These are phyloP conservation scores for Syrrhaptes paradoxus DNA, from an alignment of 2,113 vertebrate genomes.

Conservation along the genomic window DNA sequence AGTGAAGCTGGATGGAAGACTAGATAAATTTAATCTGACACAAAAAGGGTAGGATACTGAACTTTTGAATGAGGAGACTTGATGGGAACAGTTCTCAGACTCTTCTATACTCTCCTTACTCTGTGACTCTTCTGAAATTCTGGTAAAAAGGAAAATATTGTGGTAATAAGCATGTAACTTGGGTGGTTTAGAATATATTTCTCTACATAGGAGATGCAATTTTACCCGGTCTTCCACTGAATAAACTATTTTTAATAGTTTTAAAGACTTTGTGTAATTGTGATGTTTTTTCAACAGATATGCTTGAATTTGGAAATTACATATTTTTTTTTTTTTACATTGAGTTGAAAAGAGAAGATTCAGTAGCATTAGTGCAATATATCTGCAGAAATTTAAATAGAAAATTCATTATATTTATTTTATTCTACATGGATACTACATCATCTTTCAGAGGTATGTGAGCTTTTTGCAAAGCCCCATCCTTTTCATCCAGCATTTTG, in stretches of 20 bases:
- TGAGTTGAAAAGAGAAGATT: background rate
- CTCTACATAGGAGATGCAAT: background rate
- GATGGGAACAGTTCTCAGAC: background rate
- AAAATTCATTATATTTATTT: background rate
- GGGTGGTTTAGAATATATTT: background rate
- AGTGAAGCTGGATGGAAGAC: background rate
- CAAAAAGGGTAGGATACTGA: background rate
- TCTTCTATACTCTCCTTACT: background rate
- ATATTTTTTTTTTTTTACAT: background rate
- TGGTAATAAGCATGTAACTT: background rate
- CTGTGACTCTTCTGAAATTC: background rate
- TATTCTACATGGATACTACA: background rate
- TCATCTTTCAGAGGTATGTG: background rate
- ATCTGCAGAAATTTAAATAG: background rate
- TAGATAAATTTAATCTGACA: background rate
- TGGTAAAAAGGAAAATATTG: background rate
- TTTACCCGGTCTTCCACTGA: background rate
- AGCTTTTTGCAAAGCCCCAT: background rate
- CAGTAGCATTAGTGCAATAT: background rate
- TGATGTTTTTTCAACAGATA: background rate
- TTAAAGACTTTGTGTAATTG: background rate
- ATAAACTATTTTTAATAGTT: background rate
- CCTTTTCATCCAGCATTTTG: background rate
- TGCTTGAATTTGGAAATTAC: background rate
- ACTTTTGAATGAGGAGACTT: background rate